These are phyloP conservation scores for Propsilocerus akamusi DNA, from an alignment of 1,140 invertebrate genomes.

Conservation along the genomic window DNA sequence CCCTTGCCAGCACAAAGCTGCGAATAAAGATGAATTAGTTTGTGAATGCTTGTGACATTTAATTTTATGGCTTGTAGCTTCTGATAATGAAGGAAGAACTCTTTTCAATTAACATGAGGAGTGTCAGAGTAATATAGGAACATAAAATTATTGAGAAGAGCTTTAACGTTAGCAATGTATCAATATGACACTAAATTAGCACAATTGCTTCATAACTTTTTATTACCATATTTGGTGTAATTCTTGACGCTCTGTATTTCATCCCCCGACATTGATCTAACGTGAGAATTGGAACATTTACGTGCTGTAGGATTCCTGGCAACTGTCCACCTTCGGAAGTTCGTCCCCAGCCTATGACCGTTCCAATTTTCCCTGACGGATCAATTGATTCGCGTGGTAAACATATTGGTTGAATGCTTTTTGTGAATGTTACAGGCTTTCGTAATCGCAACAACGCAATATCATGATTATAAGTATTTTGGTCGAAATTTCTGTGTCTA, in stretches of 20 bases:
- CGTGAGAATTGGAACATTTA: slow-evolving; percentile 64
- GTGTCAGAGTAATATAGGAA: neutral
- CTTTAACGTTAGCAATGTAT: neutral
- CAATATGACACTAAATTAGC: neutral
- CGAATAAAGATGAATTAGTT: slow-evolving; percentile 7
- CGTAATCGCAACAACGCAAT: slow-evolving; percentile 60
- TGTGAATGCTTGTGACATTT: neutral
- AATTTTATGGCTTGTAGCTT: neutral
- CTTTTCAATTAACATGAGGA: neutral
- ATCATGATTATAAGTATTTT: slow-evolving; percentile 71
- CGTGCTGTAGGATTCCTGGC: slow-evolving; percentile 62
- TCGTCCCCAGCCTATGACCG: slow-evolving; percentile 58
- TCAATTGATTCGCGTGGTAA: slow-evolving; percentile 43
- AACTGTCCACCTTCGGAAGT: slow-evolving; percentile 60
- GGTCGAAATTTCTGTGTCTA: slow-evolving; percentile 61
- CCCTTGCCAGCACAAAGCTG: slow-evolving; percentile 53
- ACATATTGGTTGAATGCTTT: slow-evolving; percentile 63
- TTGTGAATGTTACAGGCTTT: slow-evolving; percentile 55
- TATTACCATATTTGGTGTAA: slow-evolving; percentile 56
- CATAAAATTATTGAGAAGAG: neutral
- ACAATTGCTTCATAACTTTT: neutral
- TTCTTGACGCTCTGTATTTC: slow-evolving; percentile 61
- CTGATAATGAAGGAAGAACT: neutral
- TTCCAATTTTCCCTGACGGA: slow-evolving; percentile 39
- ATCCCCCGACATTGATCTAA: slow-evolving; percentile 56